Evolutionary conservation across 2,113 vertebrate species (phyloP).

Genomic region (Plecturocebus donacophilus): DNA sequence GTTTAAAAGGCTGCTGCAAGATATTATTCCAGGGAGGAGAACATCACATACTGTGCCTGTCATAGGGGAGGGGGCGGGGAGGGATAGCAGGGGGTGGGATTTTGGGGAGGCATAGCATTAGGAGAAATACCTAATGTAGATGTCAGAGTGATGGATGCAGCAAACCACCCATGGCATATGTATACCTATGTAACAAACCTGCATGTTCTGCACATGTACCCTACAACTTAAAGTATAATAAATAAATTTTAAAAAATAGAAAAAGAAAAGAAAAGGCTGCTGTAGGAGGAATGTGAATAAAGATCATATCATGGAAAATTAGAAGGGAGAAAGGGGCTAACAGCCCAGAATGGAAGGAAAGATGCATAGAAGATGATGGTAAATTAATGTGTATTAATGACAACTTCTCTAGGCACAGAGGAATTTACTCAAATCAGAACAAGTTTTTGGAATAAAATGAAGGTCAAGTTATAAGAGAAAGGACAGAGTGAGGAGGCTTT

Average conservation of each 20-base stretch:
- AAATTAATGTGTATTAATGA: not conserved
- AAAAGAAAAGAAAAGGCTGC: not conserved
- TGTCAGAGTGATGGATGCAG: too few relatives aligned
- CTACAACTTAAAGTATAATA: too few relatives aligned
- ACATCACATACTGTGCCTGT: too few relatives aligned
- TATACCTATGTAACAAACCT: too few relatives aligned
- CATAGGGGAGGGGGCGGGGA: too few relatives aligned
- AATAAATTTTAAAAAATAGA: too few relatives aligned
- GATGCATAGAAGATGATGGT: not conserved
- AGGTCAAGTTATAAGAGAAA: slow-evolving; percentile 61
- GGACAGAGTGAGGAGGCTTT: slow-evolving; percentile 13
- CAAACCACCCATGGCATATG: too few relatives aligned
- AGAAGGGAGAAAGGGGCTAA: not conserved
- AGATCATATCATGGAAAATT: not conserved
- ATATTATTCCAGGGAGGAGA: too few relatives aligned
- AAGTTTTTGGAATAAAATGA: slow-evolving; percentile 53
- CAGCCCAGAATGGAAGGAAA: not conserved
- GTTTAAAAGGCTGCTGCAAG: not conserved
- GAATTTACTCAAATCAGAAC: slow-evolving; percentile 18
- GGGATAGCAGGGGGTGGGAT: too few relatives aligned
- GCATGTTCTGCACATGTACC: too few relatives aligned
- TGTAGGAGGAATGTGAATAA: not conserved
- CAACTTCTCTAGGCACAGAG: not conserved
- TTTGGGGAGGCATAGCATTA: too few relatives aligned
- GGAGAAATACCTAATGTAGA: too few relatives aligned